Evolutionary conservation across 2,888 invertebrate genomes (phyloP), one percentile per base, ranked within the genome.

Genomic region (Strigamia transsilvanica): DNA sequence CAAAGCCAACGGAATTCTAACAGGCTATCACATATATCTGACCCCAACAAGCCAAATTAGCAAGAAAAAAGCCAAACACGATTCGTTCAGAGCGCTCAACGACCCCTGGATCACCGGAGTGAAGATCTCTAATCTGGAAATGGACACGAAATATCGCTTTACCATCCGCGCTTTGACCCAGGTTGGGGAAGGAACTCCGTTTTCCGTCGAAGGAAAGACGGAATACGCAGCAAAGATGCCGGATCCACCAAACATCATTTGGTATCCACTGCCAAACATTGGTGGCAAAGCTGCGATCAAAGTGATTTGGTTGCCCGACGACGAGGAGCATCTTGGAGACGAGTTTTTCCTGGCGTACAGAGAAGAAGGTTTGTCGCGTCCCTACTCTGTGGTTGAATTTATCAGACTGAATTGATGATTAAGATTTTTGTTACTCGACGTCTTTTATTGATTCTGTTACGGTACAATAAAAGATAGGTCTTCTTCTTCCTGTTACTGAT

Each of bases 21-120:
- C 93, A 1, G 98, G 98, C 1, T 99, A 98, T 89, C 93, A 94
- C 87, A 93, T 99, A 85, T 95, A 94, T 87, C 98, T 96, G 88
- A 34, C 34, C 7, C 3, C 3, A 5, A 34, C 4, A 34, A 7
- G 34, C 34, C 3, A 3, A 34, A 93, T 94, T 86, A 91, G 93
- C 84, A 89, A 82, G 27, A 13, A 7, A 1, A 66, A 3, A 4
- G 3, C 34, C 34, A 27, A 5, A 5, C 34, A 27, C 10, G 13
- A 27, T 66, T 27, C 32, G 10, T 66, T 23, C 10, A 15, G 1
- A 15, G 7, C 4, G 1, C 2, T 32, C 9, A 13, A 23, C 27
- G 79, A 79, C 18, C 94, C 96, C 0, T 92, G 93, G 84, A 91
- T 92, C 84, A 92, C 93, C 79, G 91, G 92, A 85, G 94, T 94